Conservation (phyloP, 2,888 invertebrate species). For the Tiliacea citrago region DNA sequence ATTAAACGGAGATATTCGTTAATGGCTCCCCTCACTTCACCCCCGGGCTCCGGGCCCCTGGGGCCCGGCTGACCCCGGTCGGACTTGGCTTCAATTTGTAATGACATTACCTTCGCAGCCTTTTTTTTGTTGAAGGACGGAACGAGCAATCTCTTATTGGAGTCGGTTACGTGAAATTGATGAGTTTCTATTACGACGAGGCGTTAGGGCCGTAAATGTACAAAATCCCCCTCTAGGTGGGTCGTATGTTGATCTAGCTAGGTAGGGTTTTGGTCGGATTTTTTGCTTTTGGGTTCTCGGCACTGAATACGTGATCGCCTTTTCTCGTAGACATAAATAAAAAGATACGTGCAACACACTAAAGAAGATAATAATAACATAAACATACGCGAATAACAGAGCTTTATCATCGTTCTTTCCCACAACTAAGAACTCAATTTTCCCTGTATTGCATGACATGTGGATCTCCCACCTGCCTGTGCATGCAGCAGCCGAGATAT, state of each 20-base stretch:
- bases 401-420: background rate
- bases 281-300: background rate
- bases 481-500: background rate
- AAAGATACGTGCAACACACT: background rate
- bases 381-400: background rate
- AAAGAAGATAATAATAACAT: background rate
- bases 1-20: slow-evolving; percentile 83
- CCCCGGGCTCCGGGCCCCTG: background rate
- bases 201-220: slow-evolving; percentile 31
- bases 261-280: too few relatives aligned
- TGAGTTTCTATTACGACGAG: slow-evolving; percentile 57
- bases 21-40: slow-evolving; percentile 65
- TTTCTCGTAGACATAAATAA: background rate
- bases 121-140: slow-evolving; percentile 65
- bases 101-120: slow-evolving; percentile 66
- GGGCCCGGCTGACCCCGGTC: slow-evolving; percentile 51
- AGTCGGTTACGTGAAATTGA: slow-evolving; percentile 62
- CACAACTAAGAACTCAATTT: background rate
- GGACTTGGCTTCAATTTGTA: slow-evolving; percentile 68
- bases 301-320: background rate
- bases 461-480: background rate
- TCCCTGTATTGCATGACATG: background rate
- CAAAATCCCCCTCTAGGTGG: background rate
- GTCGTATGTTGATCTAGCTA: background rate
- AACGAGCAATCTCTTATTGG: slow-evolving; percentile 65